These are phyloP conservation scores for Urophycis tenuis DNA, from an alignment of 2,797 vertebrate genomes.

Conservation along the genomic window DNA sequence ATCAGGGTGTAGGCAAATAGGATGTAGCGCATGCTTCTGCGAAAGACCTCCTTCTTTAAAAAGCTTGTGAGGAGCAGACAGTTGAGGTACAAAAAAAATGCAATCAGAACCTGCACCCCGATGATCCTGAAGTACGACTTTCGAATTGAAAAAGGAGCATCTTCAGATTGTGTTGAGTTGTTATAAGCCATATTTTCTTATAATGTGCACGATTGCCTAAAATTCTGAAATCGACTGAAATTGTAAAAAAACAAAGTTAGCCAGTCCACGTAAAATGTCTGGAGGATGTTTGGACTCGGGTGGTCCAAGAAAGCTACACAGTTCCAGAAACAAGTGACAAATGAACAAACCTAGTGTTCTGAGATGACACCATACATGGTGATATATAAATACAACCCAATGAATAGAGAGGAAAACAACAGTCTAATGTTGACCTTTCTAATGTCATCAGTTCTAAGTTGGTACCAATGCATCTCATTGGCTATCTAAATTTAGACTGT, in stretches of 20 bases:
- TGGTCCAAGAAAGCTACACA: not conserved
- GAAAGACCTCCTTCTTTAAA: constrained; percentile 47
- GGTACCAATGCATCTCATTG: not conserved
- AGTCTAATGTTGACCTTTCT: not conserved
- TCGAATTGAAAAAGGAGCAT: not conserved
- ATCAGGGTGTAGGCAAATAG: constrained; percentile 54
- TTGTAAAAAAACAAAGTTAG: not conserved
- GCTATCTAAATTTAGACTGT: not conserved
- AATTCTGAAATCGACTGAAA: not conserved
- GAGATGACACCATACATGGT: not conserved
- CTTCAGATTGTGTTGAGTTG: not conserved
- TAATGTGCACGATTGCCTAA: not conserved
- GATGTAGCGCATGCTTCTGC: constrained; percentile 54
- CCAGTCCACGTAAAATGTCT: not conserved
- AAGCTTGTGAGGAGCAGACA: constrained; percentile 47
- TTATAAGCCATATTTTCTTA: no score
- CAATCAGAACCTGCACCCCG: constrained; percentile 45
- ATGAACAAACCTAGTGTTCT: constrained; percentile 23
- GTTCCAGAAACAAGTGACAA: not conserved
- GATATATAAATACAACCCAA: not conserved
- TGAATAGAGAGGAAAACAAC: not conserved
- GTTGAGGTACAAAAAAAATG: constrained; percentile 55
- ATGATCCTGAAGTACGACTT: constrained; percentile 8
- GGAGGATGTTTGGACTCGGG: not conserved
- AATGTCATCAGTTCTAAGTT: not conserved